Evolutionary conservation across 2,113 vertebrate genomes (phyloP).

Genomic region (Rutilus rutilus): DNA sequence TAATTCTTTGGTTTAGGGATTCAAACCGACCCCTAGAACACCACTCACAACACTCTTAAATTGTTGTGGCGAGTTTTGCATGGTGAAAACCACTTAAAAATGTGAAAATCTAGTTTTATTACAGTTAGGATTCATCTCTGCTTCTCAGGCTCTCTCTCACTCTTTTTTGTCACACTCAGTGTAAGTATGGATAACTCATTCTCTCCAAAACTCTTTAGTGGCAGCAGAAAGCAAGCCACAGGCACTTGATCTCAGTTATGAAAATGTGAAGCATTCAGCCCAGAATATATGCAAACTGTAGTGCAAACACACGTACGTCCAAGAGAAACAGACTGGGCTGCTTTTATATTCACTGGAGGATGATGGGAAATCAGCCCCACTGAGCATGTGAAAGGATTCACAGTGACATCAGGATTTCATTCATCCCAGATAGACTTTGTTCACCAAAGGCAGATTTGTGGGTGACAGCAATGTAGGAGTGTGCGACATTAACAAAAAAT

Average conservation of each 20-base stretch:
- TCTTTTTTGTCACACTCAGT: not conserved
- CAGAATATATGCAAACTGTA: constrained; percentile 59
- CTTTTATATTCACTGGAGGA: constrained; percentile 48
- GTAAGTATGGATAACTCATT: constrained; percentile 25
- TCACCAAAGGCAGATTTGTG: not conserved
- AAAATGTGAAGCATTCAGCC: constrained; percentile 57
- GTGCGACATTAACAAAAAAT: not conserved
- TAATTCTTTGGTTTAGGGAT: not conserved
- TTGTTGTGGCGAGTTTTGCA: not conserved
- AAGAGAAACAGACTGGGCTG: constrained; percentile 68
- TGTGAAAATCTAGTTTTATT: not conserved
- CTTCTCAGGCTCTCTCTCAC: not conserved
- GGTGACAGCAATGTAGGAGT: not conserved
- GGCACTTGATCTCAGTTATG: constrained; percentile 54
- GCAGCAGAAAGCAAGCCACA: constrained; percentile 32
- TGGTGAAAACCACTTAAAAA: not conserved
- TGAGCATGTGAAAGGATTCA: constrained; percentile 15
- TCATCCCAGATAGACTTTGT: constrained; percentile 3
- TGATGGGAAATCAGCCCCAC: constrained; percentile 51
- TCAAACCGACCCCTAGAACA: not conserved
- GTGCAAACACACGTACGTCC: constrained; percentile 66
- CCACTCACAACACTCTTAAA: not conserved
- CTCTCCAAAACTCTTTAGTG: constrained; percentile 1
- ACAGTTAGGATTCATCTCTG: not conserved
- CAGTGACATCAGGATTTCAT: not conserved